These are phyloP conservation scores for Orthosia incerta DNA, from an alignment of 2,888 invertebrate genomes.

Conservation along the genomic window DNA sequence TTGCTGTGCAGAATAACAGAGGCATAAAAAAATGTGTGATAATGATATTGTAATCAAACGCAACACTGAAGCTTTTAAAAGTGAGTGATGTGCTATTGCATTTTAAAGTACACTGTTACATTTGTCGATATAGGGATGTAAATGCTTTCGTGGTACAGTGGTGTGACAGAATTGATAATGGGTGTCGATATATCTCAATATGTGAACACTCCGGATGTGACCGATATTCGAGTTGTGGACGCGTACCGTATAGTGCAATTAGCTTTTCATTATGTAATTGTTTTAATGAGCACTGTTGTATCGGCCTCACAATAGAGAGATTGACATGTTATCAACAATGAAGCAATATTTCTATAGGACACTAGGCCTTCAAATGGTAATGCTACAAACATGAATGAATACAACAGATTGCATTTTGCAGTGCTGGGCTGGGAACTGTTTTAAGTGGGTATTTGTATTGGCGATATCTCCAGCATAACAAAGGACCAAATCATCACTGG, in stretches of 20 bases:
- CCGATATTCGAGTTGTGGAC: slow-evolving; percentile 64
- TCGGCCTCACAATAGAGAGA: slow-evolving; percentile 33
- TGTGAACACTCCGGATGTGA: slow-evolving; percentile 70
- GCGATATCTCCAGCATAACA: not conserved
- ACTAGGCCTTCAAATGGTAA: slow-evolving; percentile 26
- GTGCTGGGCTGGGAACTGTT: not conserved
- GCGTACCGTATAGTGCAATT: slow-evolving; percentile 57
- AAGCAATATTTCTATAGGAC: slow-evolving; percentile 36
- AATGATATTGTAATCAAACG: slow-evolving; percentile 16
- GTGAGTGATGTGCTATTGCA: not conserved
- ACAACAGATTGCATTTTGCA: slow-evolving; percentile 22
- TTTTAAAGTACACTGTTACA: slow-evolving; percentile 1
- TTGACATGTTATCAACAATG: slow-evolving; percentile 46
- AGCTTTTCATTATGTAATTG: slow-evolving; percentile 65
- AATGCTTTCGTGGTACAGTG: slow-evolving; percentile 19
- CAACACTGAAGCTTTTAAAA: not conserved
- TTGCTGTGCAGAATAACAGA: slow-evolving; percentile 21
- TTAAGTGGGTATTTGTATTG: not conserved
- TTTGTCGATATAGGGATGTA: not conserved
- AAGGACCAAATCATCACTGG: not conserved
- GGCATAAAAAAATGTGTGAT: slow-evolving; percentile 15
- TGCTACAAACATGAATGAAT: slow-evolving; percentile 27
- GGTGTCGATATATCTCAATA: slow-evolving; percentile 64
- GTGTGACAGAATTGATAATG: slow-evolving; percentile 63
- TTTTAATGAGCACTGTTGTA: slow-evolving; percentile 47